Evolutionary conservation across 2,888 invertebrate genomes (phyloP).

Genomic region (Cheilosia grossa): DNA sequence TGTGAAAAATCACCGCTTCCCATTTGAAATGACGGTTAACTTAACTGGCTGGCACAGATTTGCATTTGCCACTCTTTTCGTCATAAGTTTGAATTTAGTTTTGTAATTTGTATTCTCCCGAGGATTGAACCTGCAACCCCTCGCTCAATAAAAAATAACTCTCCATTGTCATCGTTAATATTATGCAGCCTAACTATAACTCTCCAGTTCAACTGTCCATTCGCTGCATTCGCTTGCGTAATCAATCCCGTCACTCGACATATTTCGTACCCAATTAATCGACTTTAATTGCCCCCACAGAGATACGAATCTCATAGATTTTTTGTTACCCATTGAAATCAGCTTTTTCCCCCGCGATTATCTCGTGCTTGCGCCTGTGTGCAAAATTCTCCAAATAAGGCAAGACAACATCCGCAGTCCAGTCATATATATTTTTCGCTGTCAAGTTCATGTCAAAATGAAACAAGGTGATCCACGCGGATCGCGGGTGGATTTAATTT

Average conservation of each 20-base stretch:
- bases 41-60: no score
- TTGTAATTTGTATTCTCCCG: no score
- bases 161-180: no score
- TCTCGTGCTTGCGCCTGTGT: background rate
- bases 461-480: slow-evolving; percentile 69
- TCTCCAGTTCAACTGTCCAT: background rate
- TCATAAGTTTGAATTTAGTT: no score
- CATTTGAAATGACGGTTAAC: no score
- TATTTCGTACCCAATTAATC: slow-evolving; percentile 16
- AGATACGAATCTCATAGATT: slow-evolving; percentile 38
- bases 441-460: slow-evolving; percentile 72
- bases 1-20: no score
- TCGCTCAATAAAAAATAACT: no score
- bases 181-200: background rate
- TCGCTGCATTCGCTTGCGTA: background rate
- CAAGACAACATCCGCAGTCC: slow-evolving; percentile 56
- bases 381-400: slow-evolving; percentile 44
- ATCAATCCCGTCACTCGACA: slow-evolving; percentile 12
- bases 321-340: slow-evolving; percentile 23
- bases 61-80: no score
- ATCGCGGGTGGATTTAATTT: slow-evolving; percentile 70
- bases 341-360: background rate
- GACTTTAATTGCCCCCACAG: slow-evolving; percentile 37
- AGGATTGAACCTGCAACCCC: no score
- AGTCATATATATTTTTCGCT: slow-evolving; percentile 56